phyloP scores from a whole-genome alignment of 2,113 vertebrate genomes.

The Astur gentilis region DNA sequence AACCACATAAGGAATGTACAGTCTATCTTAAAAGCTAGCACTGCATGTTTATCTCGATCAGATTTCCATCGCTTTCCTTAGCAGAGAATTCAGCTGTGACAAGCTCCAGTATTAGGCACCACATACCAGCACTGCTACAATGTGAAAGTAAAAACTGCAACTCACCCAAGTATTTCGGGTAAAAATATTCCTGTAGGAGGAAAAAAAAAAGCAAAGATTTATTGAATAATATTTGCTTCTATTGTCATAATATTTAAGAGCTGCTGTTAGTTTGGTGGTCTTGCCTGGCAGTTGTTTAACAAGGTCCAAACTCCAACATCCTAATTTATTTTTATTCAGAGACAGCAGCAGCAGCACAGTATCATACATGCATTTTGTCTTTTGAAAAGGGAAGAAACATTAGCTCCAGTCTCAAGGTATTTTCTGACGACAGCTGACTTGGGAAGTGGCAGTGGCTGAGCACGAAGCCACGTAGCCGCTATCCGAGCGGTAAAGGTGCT shows the following conservation, averaged over 20 bases:
- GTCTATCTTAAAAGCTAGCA: not conserved
- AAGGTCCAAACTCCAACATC: not conserved
- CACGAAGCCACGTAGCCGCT: not conserved
- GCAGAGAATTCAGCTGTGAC: not conserved
- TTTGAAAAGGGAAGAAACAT: not conserved
- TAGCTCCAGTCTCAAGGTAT: not conserved
- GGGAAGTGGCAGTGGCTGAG: not conserved
- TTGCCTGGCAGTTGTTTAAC: not conserved
- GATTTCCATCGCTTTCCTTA: not conserved
- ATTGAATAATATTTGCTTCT: not conserved
- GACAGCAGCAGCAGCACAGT: not conserved
- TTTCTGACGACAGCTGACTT: not conserved
- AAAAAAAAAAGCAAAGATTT: not conserved
- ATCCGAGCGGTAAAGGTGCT: not conserved
- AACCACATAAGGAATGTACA: not conserved
- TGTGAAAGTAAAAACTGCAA: conserved; percentile 15
- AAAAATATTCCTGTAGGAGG: conserved; percentile 89
- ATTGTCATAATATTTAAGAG: not conserved
- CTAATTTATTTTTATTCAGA: not conserved
- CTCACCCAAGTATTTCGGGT: conserved; percentile 93
- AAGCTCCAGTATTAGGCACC: not conserved
- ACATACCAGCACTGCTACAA: not conserved
- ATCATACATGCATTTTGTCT: not conserved
- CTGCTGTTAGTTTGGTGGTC: not conserved
- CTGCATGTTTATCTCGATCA: not conserved